These are phyloP conservation scores for Zingel zingel DNA, from an alignment of 2,113 vertebrate genomes.

Conservation along the genomic window DNA sequence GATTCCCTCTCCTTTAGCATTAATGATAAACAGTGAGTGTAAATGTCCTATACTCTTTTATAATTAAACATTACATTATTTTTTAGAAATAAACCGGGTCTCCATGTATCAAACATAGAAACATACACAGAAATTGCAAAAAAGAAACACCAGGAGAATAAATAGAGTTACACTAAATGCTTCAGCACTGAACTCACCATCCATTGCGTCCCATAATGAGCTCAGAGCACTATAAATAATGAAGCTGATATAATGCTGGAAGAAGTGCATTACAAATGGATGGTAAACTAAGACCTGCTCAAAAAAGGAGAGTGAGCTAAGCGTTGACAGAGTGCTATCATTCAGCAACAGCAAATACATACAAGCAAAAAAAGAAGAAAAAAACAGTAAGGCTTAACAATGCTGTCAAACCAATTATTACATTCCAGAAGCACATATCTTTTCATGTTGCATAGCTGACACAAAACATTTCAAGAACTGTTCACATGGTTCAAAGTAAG, in stretches of 20 bases:
- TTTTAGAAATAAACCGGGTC: constrained; percentile 29
- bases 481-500: constrained; percentile 43
- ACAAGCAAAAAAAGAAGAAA: constrained; percentile 50
- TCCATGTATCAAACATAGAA: constrained; percentile 38
- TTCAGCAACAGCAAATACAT: constrained; percentile 65
- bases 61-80: constrained; percentile 29
- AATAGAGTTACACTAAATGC: constrained; percentile 49
- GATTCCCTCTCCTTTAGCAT: constrained; percentile 8
- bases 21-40: constrained; percentile 33
- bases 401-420: constrained; percentile 43
- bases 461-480: constrained; percentile 59
- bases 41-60: constrained; percentile 16
- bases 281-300: constrained; percentile 32
- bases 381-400: constrained; percentile 43
- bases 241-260: constrained; percentile 16
- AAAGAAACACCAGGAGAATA: constrained; percentile 52
- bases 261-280: constrained; percentile 22
- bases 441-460: constrained; percentile 81
- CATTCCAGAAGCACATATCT: constrained; percentile 49
- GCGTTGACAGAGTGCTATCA: constrained; percentile 32
- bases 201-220: constrained; percentile 25
- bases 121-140: constrained; percentile 10
- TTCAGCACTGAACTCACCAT: constrained; percentile 35
- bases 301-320: constrained; percentile 19
- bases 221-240: constrained; percentile 47